phyloP scores from a whole-genome alignment of 2,113 vertebrate species.

The Dicentrarchus labrax region DNA sequence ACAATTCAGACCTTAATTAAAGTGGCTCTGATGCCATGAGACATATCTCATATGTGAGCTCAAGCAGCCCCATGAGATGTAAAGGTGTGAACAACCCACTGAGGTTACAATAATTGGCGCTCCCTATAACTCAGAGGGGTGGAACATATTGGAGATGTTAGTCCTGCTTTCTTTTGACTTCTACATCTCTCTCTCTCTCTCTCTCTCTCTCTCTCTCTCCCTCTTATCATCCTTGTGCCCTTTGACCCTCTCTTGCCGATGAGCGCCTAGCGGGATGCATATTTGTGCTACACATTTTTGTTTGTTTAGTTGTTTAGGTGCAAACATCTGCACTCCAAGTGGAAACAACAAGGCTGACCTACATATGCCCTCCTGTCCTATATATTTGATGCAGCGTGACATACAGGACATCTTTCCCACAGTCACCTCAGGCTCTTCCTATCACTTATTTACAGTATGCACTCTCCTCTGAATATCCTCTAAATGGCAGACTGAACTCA shows the following conservation, averaged over 20 bases:
- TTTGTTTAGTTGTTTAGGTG: constrained; percentile 60
- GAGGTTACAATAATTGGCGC: constrained; percentile 1
- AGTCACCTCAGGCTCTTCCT: constrained; percentile 68
- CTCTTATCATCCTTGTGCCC: constrained; percentile 37
- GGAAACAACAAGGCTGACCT: constrained; percentile 62
- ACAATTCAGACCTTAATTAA: neutral
- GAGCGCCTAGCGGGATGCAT: neutral
- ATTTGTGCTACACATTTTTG: neutral
- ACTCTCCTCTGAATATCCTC: constrained; percentile 60
- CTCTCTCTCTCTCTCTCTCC: constrained; percentile 16
- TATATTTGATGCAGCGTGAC: constrained; percentile 63
- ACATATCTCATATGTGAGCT: neutral
- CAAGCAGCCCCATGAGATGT: neutral
- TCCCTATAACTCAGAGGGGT: neutral
- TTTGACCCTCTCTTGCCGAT: constrained; percentile 39
- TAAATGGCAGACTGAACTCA: constrained; percentile 32
- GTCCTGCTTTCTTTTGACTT: constrained; percentile 5
- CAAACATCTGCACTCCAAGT: constrained; percentile 47
- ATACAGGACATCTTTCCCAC: constrained; percentile 54
- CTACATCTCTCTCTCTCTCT: constrained; percentile 21
- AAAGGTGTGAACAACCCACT: constrained; percentile 7
- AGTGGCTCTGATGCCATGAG: neutral
- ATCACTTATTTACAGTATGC: constrained; percentile 79
- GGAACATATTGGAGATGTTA: neutral
- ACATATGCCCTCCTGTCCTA: constrained; percentile 52